Base-by-base conservation (phyloP, 2,113 vertebrate genomes). In the Campylorhamphus procurvoides region DNA sequence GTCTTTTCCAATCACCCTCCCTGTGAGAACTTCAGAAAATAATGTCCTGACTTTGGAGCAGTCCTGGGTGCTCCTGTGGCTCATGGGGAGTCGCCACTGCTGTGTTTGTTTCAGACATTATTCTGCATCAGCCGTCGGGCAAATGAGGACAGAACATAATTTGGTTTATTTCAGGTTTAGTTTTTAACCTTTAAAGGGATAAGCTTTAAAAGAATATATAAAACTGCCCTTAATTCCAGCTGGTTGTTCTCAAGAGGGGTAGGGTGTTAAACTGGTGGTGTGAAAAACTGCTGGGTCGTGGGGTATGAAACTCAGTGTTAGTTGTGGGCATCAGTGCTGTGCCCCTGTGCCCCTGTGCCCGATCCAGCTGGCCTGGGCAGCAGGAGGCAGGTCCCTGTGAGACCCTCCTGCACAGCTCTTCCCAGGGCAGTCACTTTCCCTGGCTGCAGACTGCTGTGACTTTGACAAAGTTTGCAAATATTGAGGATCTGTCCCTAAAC, bases 51-150 rank as follows among this genome's bases (percentile, higher is more conserved):
- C 6, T 1, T 6, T 35, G 67, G 53, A 58, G 82, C 22, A 27
- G 60, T 1, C 5, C 24, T 33, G 29, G 0, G 15, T 37, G 56
- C 73, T 59, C 2, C 0, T 74, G 89, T 64, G 0, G 0, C 55
- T 84, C 44, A 63, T 8, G 63, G n/a, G 52, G 73, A 81, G 68
- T 84, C 1, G 0, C 55, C 39, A 2, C 50, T 42, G 37, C 66
- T 60, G 28, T 9, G 0, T 49, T 75, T 56, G 6, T 84, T 39
- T 60, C n/a, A 11, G 46, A 4, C 3, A 0, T 39, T 78, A 6
- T 27, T 82, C 58, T 28, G 22, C 29, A 1, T 52, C 85, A 76
- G 12, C 39, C 7, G 6, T 33, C 1, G n/a, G 0, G 39, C 55
- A 50, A 63, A 56, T n/a, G 76, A 84, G 60, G 60, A 14, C 22